These are phyloP conservation scores for Electrophaes corylata DNA, from an alignment of 2,888 invertebrate species.

Conservation along the genomic window DNA sequence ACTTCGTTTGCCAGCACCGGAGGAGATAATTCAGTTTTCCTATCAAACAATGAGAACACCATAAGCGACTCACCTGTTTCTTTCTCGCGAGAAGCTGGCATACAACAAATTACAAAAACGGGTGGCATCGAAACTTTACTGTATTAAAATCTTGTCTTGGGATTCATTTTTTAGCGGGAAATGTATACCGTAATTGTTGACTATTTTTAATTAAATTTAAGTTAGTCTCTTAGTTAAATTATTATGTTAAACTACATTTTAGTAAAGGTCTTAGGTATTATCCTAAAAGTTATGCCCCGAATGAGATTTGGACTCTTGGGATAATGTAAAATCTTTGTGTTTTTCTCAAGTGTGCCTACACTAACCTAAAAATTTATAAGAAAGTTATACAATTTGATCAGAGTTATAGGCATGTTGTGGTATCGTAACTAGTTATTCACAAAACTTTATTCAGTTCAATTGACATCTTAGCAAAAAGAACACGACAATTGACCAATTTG, in stretches of 20 bases:
- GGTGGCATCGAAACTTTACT: slow-evolving; percentile 67
- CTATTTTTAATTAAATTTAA: slow-evolving; percentile 17
- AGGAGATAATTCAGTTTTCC: slow-evolving; percentile 47
- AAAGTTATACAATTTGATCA: no score
- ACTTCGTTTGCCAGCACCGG: slow-evolving; percentile 57
- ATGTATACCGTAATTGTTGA: slow-evolving; percentile 19
- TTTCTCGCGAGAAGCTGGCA: slow-evolving; percentile 68
- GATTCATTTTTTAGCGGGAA: no score
- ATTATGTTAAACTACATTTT: neutral
- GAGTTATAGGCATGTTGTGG: no score
- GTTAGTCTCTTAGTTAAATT: neutral
- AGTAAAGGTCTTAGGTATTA: neutral
- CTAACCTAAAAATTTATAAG: no score
- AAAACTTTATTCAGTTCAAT: slow-evolving; percentile 35
- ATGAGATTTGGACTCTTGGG: no score
- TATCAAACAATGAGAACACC: slow-evolving; percentile 49
- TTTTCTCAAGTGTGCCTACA: no score
- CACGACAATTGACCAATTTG: slow-evolving; percentile 49
- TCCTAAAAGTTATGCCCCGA: no score
- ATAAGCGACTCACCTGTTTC: slow-evolving; percentile 61
- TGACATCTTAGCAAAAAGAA: slow-evolving; percentile 49
- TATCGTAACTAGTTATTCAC: neutral
- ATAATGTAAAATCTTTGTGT: no score
- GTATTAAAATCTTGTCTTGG: slow-evolving; percentile 52
- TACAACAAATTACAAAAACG: slow-evolving; percentile 67